Percentiles rank a stretch among this genome's conserved stretches.
Conservation (phyloP, 2,113 vertebrate genomes). For the Felis catus region DNA sequence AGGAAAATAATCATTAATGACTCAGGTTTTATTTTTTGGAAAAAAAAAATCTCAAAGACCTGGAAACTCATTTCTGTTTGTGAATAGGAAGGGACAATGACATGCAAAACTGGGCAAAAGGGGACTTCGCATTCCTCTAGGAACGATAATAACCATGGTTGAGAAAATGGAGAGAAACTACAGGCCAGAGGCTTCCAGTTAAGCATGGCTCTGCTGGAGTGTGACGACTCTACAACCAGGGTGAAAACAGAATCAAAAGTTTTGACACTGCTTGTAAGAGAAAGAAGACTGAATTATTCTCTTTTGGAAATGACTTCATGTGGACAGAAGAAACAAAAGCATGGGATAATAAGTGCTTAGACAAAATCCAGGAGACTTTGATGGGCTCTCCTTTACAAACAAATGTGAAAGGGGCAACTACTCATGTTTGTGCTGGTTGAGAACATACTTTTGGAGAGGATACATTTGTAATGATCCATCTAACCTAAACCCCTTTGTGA, state of each 20-base stretch:
- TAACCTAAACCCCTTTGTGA: neutral
- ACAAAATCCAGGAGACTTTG: neutral
- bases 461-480: neutral
- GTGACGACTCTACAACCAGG: neutral
- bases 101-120: constrained; percentile 56
- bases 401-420: neutral
- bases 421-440: neutral
- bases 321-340: neutral
- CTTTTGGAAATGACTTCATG: neutral
- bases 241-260: neutral
- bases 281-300: neutral
- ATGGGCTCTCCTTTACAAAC: neutral
- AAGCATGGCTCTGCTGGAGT: neutral
- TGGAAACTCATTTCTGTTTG: constrained; percentile 52
- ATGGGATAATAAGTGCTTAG: neutral
- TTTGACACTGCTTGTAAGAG: neutral
- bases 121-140: constrained; percentile 25
- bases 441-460: neutral
- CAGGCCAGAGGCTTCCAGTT: constrained; percentile 28
- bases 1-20: constrained; percentile 51
- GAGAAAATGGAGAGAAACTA: neutral
- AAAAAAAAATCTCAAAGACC: constrained; percentile 60
- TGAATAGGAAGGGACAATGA: constrained; percentile 50
- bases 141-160: constrained; percentile 55
- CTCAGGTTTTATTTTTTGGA: neutral